A percentile compares a stretch with the other conserved stretches of the same genome.
phyloP scores from a whole-genome alignment of 2,113 vertebrate species.

The Cyprinodon variegatus region DNA sequence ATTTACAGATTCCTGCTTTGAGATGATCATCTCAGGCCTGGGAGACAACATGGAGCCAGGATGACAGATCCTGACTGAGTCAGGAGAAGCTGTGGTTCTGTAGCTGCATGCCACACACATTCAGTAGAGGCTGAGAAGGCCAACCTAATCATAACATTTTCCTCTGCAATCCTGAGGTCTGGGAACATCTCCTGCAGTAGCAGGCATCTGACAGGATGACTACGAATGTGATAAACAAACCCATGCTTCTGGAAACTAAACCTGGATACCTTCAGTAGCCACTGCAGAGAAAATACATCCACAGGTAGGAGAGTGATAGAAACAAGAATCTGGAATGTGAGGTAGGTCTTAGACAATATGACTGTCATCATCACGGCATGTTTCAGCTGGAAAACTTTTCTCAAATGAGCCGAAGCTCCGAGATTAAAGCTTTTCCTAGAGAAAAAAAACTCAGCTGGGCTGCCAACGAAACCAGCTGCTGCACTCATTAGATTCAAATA shows the following conservation, averaged over 20 bases:
- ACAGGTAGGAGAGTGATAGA: constrained; percentile 34
- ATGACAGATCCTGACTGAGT: constrained; percentile 2
- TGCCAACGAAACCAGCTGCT: constrained; percentile 53
- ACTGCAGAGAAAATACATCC: constrained; percentile 15
- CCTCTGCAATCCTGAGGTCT: constrained; percentile 44
- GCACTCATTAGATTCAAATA: constrained; percentile 37
- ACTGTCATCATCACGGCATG: constrained; percentile 2
- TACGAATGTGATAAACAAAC: constrained; percentile 39
- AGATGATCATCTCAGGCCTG: constrained; percentile 21
- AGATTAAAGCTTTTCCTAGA: constrained; percentile 40
- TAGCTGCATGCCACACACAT: constrained; percentile 3
- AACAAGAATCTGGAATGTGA: constrained; percentile 22
- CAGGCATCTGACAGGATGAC: constrained; percentile 21
- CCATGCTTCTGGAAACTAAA: constrained; percentile 15
- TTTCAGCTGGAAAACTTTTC: constrained; percentile 31
- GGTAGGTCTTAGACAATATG: constrained; percentile 5
- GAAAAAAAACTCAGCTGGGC: neutral
- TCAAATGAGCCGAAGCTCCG: constrained; percentile 4
- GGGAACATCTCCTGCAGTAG: constrained; percentile 45
- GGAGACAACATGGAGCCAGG: neutral
- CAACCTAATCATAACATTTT: constrained; percentile 59
- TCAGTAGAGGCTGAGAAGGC: constrained; percentile 19
- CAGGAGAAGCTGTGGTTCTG: constrained; percentile 13
- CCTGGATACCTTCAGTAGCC: constrained; percentile 38
- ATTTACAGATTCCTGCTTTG: constrained; percentile 10